Evolutionary conservation across 2,113 vertebrate genomes (phyloP), one percentile per base, ranked within the genome.

Genomic region (Callipepla squamata): DNA sequence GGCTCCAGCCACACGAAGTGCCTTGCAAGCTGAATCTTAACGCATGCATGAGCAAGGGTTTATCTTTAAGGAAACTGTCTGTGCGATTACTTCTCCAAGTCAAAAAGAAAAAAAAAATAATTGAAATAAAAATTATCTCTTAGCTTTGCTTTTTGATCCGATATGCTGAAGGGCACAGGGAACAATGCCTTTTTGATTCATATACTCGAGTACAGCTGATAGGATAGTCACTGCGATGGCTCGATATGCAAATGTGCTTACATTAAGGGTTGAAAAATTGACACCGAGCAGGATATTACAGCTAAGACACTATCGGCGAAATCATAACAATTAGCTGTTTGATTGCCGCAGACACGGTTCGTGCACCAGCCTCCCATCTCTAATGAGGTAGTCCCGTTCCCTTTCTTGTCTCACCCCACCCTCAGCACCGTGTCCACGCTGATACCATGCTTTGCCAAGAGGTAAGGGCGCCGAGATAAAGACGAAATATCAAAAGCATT

Each of bases 221-320:
- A 96, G 97, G 95, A 95, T 85, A 97, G 97, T 97, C 97, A 94
- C 96, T 91, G 97, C 32, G 95, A 97, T 97, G 97, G 95, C 83
- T 98, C 97, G 98, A 98, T 97, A 98, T 98, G 97, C 96, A 97
- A 97, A 98, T 98, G 96, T 22, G 95, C 98, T 97, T 97, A 98
- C 96, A 94, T 94, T 96, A 97, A 97, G 97, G 90, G 97, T 68
- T 91, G 97, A 95, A 97, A 97, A 98, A 98, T 85, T 94, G 96
- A 98, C 97, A 98, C 96, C 97, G 98, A 77, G 97, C 96, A 92
- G 93, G 91, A 59, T 95, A 94, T 98, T 97, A 94, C 89, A 97
- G 96, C 94, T 81, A 95, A 94, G 87, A 81, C 87, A 94, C 91
- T 94, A 94, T 96, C 94, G 87, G 93, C 95, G 95, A 76, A 95